These are phyloP conservation scores for Syrrhaptes paradoxus DNA, from an alignment of 2,113 vertebrate genomes.

Conservation along the genomic window DNA sequence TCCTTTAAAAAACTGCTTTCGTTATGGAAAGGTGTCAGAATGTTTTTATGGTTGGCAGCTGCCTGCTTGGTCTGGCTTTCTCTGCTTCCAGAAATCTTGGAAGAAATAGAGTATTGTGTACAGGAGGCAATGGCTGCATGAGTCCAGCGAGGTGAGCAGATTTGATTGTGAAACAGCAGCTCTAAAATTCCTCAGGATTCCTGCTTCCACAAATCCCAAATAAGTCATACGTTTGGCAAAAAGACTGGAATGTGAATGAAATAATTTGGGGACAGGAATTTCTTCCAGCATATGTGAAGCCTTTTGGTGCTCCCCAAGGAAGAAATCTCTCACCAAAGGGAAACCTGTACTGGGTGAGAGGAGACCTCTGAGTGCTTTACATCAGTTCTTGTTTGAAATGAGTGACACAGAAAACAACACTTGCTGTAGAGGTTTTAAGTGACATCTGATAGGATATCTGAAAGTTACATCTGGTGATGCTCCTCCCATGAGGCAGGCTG, in stretches of 20 bases:
- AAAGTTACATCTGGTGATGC: not conserved
- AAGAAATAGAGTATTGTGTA: not conserved
- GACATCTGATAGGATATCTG: not conserved
- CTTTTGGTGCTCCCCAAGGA: not conserved
- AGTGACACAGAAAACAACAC: not conserved
- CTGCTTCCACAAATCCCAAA: not conserved
- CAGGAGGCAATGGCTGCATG: not conserved
- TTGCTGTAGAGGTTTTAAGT: not conserved
- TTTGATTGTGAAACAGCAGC: not conserved
- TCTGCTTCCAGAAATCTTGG: not conserved
- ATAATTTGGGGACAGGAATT: not conserved
- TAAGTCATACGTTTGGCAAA: not conserved
- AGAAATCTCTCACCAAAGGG: not conserved
- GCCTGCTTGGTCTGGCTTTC: not conserved
- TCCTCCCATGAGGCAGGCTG: not conserved
- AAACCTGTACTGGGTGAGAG: rapidly evolving
- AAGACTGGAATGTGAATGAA: not conserved
- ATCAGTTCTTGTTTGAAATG: not conserved
- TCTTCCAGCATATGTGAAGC: not conserved
- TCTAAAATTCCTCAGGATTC: not conserved
- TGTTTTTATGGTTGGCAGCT: not conserved
- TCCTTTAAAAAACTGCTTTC: not conserved
- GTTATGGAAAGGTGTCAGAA: not conserved
- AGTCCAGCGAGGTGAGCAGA: rapidly evolving
- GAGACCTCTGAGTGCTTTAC: not conserved